These are phyloP conservation scores for Cottus gobio DNA, from an alignment of 2,113 vertebrate genomes.

Conservation along the genomic window DNA sequence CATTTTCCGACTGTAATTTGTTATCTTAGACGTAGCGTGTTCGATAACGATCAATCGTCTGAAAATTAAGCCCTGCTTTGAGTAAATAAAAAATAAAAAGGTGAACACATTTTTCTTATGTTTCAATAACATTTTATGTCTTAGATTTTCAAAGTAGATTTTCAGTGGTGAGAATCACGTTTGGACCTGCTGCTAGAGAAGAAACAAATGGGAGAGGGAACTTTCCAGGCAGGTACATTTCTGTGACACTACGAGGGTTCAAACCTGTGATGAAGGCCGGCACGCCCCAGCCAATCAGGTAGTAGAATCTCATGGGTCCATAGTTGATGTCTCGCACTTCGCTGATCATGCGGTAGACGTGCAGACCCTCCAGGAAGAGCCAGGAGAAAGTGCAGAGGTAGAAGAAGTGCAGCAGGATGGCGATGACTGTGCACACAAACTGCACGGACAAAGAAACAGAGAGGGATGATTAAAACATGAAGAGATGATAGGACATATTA, in stretches of 20 bases:
- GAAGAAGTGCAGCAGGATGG: conserved; percentile 96
- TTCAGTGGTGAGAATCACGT: background rate
- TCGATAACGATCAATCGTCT: background rate
- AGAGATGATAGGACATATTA: background rate
- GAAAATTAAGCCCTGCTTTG: background rate
- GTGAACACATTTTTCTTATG: background rate
- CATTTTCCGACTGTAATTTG: background rate
- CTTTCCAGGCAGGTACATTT: background rate
- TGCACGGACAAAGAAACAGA: conserved; percentile 56
- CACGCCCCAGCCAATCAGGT: conserved; percentile 94
- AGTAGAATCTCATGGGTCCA: conserved; percentile 97
- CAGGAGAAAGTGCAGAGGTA: conserved; percentile 95
- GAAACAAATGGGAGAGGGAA: background rate
- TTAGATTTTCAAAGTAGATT: background rate
- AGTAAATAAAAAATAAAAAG: background rate
- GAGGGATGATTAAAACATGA: background rate
- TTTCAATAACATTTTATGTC: background rate
- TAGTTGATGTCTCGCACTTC: conserved; percentile 93
- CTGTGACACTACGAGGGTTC: background rate
- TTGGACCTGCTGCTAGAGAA: background rate
- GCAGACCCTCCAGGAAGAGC: conserved; percentile 93
- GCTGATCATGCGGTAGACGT: conserved; percentile 90
- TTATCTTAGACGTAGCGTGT: background rate
- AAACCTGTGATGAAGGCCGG: conserved; percentile 94
- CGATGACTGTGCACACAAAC: conserved; percentile 94